Percentiles rank a stretch among this genome's conserved stretches.
These are phyloP conservation scores for Apodemus sylvaticus DNA, from an alignment of 2,113 vertebrate species.

Conservation along the genomic window DNA sequence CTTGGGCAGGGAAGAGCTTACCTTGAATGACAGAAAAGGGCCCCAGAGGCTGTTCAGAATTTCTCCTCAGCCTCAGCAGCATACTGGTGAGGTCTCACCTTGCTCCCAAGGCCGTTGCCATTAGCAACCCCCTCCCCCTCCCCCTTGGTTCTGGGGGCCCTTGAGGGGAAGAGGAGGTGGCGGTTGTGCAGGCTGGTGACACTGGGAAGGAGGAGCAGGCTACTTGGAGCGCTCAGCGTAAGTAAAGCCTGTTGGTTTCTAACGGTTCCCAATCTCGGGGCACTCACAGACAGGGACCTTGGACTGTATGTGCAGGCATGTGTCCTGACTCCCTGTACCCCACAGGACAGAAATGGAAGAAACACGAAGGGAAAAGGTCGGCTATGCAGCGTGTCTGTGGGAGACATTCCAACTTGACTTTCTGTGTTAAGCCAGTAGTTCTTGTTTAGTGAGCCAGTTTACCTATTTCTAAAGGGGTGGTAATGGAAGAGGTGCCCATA, in stretches of 20 bases:
- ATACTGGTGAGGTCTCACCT: slow-evolving; percentile 63
- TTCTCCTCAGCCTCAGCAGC: slow-evolving; percentile 41
- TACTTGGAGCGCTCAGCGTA: neutral
- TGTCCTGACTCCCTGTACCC: no score
- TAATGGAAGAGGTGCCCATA: neutral
- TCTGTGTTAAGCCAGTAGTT: neutral
- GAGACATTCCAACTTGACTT: neutral
- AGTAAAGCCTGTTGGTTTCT: neutral
- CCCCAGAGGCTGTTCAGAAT: slow-evolving; percentile 56
- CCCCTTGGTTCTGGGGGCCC: slow-evolving; percentile 71
- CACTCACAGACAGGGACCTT: neutral
- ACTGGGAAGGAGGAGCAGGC: neutral
- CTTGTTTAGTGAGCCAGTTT: slow-evolving; percentile 42
- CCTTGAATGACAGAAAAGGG: slow-evolving; percentile 28
- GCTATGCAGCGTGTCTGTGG: rapidly evolving
- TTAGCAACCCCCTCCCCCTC: slow-evolving; percentile 75
- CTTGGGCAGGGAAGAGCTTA: slow-evolving; percentile 12
- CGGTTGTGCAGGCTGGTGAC: slow-evolving; percentile 4
- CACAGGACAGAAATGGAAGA: neutral
- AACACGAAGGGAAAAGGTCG: neutral
- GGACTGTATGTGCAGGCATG: neutral
- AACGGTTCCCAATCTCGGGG: neutral
- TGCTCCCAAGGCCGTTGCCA: slow-evolving; percentile 72
- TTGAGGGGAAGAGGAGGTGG: slow-evolving; percentile 68
- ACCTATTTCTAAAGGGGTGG: neutral